These are phyloP conservation scores for Pungitius pungitius DNA, from an alignment of 2,113 vertebrate species.

Conservation along the genomic window DNA sequence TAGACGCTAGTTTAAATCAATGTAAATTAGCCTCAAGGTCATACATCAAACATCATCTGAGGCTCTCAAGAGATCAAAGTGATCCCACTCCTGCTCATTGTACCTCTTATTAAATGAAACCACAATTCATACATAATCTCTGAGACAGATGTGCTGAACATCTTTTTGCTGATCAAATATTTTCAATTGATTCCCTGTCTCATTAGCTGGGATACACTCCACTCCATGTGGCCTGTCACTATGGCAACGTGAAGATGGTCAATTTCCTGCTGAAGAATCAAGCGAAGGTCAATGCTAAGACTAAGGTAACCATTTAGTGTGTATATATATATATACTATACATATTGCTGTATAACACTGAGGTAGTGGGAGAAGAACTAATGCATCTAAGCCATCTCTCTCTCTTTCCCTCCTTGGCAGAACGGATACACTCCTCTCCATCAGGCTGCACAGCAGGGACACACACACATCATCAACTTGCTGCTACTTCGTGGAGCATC, in stretches of 20 bases:
- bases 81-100: no score
- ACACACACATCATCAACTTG: conserved; percentile 97
- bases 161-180: not conserved
- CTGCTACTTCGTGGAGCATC: conserved; percentile 91
- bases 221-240: conserved; percentile 97
- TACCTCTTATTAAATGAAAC: no score
- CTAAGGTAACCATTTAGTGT: conserved; percentile 84
- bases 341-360: not conserved
- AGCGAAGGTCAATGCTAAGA: conserved; percentile 95
- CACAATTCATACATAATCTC: no score
- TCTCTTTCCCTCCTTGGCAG: conserved; percentile 70
- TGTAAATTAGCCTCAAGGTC: no score
- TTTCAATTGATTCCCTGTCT: conserved; percentile 17
- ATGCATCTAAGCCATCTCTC: not conserved
- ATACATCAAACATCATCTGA: not conserved
- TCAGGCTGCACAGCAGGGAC: conserved; percentile 96
- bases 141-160: no score
- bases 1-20: no score
- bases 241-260: conserved; percentile 96
- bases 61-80: not conserved
- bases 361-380: not conserved
- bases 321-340: not conserved
- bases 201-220: conserved; percentile 94
- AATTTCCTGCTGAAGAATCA: conserved; percentile 95
- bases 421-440: conserved; percentile 96